Evolutionary conservation across 2,888 invertebrate species (phyloP).

Genomic region (Oligia latruncula): DNA sequence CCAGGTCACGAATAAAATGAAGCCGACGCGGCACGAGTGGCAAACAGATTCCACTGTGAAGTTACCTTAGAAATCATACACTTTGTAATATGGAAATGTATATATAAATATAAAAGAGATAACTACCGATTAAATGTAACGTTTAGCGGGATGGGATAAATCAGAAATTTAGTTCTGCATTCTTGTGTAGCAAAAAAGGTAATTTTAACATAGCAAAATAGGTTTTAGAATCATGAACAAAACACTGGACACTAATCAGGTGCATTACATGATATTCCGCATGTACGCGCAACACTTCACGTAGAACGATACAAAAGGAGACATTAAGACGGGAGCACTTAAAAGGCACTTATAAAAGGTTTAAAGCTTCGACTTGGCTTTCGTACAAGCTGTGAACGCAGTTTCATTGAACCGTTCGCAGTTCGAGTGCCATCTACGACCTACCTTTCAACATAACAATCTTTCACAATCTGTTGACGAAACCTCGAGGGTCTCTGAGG

Average conservation of each 20-base stretch:
- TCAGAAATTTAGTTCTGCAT: not conserved
- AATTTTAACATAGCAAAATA: not conserved
- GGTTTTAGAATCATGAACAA: not conserved
- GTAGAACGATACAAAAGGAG: conserved; percentile 45
- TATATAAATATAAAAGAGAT: not conserved
- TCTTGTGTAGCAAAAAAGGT: not conserved
- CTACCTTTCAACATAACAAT: conserved; percentile 59
- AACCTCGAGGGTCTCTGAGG: conserved; percentile 47
- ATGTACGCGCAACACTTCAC: conserved; percentile 18
- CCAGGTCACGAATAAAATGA: conserved; percentile 36
- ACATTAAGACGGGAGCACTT: conserved; percentile 63
- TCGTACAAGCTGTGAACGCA: conserved; percentile 64
- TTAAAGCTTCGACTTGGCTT: conserved; percentile 56
- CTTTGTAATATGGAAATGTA: not conserved
- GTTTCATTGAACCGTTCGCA: conserved; percentile 71
- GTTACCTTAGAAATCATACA: conserved; percentile 17
- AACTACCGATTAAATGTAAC: not conserved
- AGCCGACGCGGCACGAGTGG: not conserved
- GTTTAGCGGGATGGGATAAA: not conserved
- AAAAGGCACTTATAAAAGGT: conserved; percentile 66
- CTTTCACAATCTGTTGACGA: conserved; percentile 61
- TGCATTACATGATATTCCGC: conserved; percentile 10
- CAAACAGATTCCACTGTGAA: conserved; percentile 10
- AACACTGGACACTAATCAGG: conserved; percentile 3
- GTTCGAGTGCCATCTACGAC: conserved; percentile 62